A percentile compares a stretch with the other conserved stretches of the same genome.
These are phyloP conservation scores for Spilarctia lutea DNA, from an alignment of 2,888 invertebrate genomes.

Conservation along the genomic window DNA sequence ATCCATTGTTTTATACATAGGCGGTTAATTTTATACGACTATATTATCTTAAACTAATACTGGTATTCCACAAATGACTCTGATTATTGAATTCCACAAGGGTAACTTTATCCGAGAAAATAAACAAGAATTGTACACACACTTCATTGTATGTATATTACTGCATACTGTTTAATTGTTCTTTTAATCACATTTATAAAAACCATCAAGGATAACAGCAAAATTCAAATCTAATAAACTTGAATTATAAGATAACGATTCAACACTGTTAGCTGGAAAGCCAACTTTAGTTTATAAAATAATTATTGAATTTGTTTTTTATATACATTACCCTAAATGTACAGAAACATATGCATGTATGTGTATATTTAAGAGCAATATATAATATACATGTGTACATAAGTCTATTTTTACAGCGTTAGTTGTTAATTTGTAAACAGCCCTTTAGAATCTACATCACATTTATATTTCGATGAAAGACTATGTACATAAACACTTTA, in stretches of 20 bases:
- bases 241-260: neutral
- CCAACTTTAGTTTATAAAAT: neutral
- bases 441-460: neutral
- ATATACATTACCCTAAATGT: neutral
- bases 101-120: conserved; percentile 2
- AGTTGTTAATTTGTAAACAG: neutral
- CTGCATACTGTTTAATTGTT: neutral
- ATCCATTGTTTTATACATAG: conserved; percentile 48
- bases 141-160: neutral
- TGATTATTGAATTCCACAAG: neutral
- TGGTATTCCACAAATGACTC: conserved; percentile 12
- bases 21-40: conserved; percentile 29
- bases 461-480: neutral
- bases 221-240: neutral
- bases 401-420: neutral
- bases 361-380: neutral
- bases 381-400: neutral
- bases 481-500: neutral
- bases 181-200: neutral
- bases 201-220: neutral
- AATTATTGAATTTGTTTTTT: neutral
- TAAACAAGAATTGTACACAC: neutral
- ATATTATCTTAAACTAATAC: neutral
- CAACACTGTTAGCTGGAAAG: neutral
- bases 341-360: neutral